phyloP scores from a whole-genome alignment of 2,113 vertebrate genomes.

The Clinocottus analis region DNA sequence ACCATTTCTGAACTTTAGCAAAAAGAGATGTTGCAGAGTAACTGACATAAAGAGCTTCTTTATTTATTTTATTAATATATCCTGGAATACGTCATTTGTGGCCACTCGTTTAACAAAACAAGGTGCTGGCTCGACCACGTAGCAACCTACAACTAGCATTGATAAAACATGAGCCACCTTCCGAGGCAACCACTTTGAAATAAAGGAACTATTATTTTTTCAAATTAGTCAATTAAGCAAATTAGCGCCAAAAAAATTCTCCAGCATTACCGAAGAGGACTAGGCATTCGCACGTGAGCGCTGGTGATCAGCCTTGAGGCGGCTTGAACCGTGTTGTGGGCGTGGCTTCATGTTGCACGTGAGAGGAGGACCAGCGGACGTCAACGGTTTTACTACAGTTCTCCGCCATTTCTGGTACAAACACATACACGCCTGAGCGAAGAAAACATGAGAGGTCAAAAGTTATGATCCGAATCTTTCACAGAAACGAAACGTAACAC shows the following conservation, averaged over 20 bases:
- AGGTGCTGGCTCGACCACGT: background rate
- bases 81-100: background rate
- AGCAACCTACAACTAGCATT: too few species aligned
- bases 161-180: too few species aligned
- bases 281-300: background rate
- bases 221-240: too few species aligned
- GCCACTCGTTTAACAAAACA: background rate
- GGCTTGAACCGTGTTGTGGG: background rate
- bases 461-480: conserved; percentile 55
- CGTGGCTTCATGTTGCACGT: background rate
- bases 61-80: background rate
- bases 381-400: conserved; percentile 59
- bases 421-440: conserved; percentile 24
- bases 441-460: conserved; percentile 73
- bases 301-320: too few species aligned
- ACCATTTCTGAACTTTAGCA: background rate
- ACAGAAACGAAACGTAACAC: conserved; percentile 38
- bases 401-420: conserved; percentile 63
- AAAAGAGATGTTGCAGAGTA: background rate
- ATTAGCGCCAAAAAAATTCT: background rate
- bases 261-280: background rate
- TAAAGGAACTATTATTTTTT: too few species aligned
- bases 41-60: background rate
- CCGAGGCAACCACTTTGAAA: background rate
- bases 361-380: background rate